phyloP scores from a whole-genome alignment of 2,113 vertebrate genomes.

The Theropithecus gelada region DNA sequence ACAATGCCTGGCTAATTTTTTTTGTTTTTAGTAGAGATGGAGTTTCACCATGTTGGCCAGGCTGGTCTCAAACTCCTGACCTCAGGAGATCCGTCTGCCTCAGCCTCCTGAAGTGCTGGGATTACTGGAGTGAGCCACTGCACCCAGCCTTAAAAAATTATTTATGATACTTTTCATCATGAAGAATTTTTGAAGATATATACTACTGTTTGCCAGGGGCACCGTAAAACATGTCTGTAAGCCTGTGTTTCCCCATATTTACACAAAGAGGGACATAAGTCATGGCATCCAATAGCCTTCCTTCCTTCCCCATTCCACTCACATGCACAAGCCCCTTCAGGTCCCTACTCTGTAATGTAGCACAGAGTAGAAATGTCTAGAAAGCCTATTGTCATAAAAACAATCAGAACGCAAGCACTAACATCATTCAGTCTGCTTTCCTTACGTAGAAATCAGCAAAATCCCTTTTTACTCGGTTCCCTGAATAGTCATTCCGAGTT shows the following conservation, averaged over 20 bases:
- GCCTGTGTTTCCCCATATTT: background rate
- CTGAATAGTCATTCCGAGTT: constrained; percentile 47
- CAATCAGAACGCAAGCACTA: constrained; percentile 62
- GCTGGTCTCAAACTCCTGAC: too few relatives aligned
- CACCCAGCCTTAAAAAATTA: background rate
- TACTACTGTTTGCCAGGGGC: background rate
- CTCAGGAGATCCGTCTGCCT: too few relatives aligned
- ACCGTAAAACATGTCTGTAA: constrained; percentile 54
- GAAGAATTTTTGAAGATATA: background rate
- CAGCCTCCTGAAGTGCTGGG: too few relatives aligned
- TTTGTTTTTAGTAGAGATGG: too few relatives aligned
- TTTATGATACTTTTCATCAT: background rate
- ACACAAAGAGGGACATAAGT: background rate
- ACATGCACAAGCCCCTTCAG: background rate
- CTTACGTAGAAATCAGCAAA: constrained; percentile 52
- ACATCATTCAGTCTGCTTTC: constrained; percentile 26
- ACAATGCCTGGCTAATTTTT: too few relatives aligned
- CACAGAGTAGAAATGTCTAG: constrained; percentile 35
- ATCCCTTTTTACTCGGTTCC: background rate
- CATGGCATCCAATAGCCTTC: constrained; percentile 46
- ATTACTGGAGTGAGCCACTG: rapidly evolving
- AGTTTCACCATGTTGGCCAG: too few relatives aligned
- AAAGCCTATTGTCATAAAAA: constrained; percentile 69
- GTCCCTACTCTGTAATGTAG: constrained; percentile 52
- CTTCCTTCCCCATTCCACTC: constrained; percentile 34